Evolutionary conservation across 2,888 invertebrate genomes (phyloP).

Genomic region (Drosophila phalerata): DNA sequence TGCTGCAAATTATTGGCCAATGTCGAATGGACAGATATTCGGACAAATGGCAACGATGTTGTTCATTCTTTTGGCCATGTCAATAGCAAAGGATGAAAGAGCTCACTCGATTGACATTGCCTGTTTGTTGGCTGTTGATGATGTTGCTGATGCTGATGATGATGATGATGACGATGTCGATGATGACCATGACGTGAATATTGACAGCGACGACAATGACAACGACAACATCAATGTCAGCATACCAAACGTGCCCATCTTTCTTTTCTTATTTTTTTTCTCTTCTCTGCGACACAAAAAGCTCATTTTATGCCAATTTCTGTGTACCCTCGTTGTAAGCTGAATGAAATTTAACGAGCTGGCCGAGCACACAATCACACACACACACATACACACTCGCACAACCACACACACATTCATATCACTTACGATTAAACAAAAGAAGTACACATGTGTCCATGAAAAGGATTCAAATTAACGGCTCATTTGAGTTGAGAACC

Average conservation of each 20-base stretch:
- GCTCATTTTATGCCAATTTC: slow-evolving; percentile 77
- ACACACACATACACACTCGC: not conserved
- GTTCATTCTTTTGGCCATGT: slow-evolving; percentile 54
- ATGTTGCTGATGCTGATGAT: slow-evolving; percentile 20
- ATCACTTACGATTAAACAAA: slow-evolving; percentile 38
- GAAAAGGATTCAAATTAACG: slow-evolving; percentile 60
- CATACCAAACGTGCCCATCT: slow-evolving; percentile 44
- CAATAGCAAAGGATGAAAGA: slow-evolving; percentile 59
- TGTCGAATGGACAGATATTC: slow-evolving; percentile 41
- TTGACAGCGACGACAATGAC: slow-evolving; percentile 38
- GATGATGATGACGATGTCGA: slow-evolving; percentile 26
- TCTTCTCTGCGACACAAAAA: slow-evolving; percentile 55
- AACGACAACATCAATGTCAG: slow-evolving; percentile 67
- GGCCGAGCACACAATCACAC: slow-evolving; percentile 23
- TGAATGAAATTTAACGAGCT: slow-evolving; percentile 71
- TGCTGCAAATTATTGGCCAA: slow-evolving; percentile 68
- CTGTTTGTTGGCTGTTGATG: slow-evolving; percentile 57
- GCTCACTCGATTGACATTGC: slow-evolving; percentile 67
- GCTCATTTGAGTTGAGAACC: slow-evolving; percentile 41
- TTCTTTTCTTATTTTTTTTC: slow-evolving; percentile 14
- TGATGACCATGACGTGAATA: slow-evolving; percentile 34
- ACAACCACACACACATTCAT: slow-evolving; percentile 11
- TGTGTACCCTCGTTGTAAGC: slow-evolving; percentile 39
- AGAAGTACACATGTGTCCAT: slow-evolving; percentile 34
- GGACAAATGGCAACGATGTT: slow-evolving; percentile 37